Evolutionary conservation across 2,113 vertebrate species (phyloP), one percentile per base, ranked within the genome.

Genomic region (Alligator sinensis): DNA sequence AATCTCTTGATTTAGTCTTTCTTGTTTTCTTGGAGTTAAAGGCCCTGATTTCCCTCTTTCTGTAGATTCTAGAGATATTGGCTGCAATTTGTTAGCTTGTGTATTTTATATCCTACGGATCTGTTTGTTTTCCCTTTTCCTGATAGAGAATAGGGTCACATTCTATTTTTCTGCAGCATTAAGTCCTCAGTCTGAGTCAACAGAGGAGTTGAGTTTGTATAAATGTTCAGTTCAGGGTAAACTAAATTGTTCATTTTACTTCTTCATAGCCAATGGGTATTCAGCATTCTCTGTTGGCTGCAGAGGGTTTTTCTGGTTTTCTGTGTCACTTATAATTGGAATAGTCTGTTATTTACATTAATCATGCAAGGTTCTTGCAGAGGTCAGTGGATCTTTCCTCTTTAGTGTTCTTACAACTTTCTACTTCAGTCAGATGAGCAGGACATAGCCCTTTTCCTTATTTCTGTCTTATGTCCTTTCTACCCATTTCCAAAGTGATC

Each of bases 271-370:
- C 81, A 86, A 54, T 89, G 80, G 15, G 60, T 76, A 13, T 76
- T 93, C 61, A 9, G 14, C 70, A 12, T 63, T 84, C 55, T 70
- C 24, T 84, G 9, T 59, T 0, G 0, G 7, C 62, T 90, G 59
- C 15, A 7, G 76, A n/a, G 25, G 55, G 16, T 62, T 90, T 92
- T 72, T 74, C 47, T 84, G 63, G 15, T 60, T 95, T 88, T 2
- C 4, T 88, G 34, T 82, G 38, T 18, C 38, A 86, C 47, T 90
- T 91, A 2, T 61, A 61, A 54, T 21, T 61, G 70, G 61, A 58
- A 19, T 80, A 84, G 74, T 86, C 59, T 91, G 72, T n/a, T 90
- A 47, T 82, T 90, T 88, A 27, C 19, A 10, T 80, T 82, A 88
- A 58, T 72, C 60, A 47, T 2, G 2, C 28, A 80, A 84, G 24